Conservation (phyloP, 1,140 invertebrate genomes). For the Monochamus saltuarius region DNA sequence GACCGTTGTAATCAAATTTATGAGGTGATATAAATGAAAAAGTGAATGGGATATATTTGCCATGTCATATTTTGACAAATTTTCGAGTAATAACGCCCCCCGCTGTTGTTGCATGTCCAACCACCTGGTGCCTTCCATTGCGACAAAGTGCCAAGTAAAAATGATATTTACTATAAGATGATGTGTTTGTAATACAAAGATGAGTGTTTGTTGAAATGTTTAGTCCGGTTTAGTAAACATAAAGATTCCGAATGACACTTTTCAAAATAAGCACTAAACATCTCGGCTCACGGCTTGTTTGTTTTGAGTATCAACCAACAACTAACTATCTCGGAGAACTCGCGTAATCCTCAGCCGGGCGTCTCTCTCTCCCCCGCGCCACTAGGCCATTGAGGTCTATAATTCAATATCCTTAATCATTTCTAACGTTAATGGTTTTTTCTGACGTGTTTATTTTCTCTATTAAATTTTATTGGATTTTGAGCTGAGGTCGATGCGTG, state of each 20-base stretch:
- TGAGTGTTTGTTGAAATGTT: slow-evolving; percentile 45
- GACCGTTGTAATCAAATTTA: too few species aligned
- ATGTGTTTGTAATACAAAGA: slow-evolving; percentile 46
- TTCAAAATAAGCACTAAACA: slow-evolving; percentile 47
- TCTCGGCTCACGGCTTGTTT: slow-evolving; percentile 37
- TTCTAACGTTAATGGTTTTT: slow-evolving; percentile 30
- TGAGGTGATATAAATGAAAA: too few species aligned
- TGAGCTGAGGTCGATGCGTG: slow-evolving; percentile 19
- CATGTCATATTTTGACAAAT: too few species aligned
- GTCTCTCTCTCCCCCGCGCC: neutral
- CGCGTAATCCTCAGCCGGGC: slow-evolving; percentile 26
- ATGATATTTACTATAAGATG: slow-evolving; percentile 44
- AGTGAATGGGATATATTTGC: too few species aligned
- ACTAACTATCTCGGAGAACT: slow-evolving; percentile 29
- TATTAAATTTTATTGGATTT: slow-evolving; percentile 33
- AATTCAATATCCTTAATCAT: slow-evolving; percentile 29
- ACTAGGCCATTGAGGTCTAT: neutral
- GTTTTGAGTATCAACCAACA: slow-evolving; percentile 36
- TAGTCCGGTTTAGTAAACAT: slow-evolving; percentile 45
- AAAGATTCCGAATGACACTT: slow-evolving; percentile 47
- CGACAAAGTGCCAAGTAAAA: slow-evolving; percentile 29
- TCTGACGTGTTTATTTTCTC: slow-evolving; percentile 32
- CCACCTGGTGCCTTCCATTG: too few species aligned
- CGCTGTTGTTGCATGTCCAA: too few species aligned
- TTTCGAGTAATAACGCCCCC: too few species aligned